These are phyloP conservation scores for Trinectes maculatus DNA, from an alignment of 2,113 vertebrate species.

Conservation along the genomic window DNA sequence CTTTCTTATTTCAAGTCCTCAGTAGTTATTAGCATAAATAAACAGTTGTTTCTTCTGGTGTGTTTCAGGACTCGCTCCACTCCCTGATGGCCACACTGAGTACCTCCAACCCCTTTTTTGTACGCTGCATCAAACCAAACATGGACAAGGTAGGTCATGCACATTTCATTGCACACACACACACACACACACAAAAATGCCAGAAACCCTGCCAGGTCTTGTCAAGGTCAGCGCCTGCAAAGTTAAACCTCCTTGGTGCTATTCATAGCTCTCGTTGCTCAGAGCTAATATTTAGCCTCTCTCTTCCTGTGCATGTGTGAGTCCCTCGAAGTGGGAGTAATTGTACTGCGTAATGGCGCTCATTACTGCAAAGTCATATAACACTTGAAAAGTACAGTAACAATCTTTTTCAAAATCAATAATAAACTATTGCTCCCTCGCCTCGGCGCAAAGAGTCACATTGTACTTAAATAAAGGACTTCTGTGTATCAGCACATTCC, in stretches of 20 bases:
- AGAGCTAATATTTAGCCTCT: constrained; percentile 47
- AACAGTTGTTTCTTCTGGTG: constrained; percentile 33
- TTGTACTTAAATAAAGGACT: constrained; percentile 51
- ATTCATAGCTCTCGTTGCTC: constrained; percentile 54
- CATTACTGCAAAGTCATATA: constrained; percentile 8
- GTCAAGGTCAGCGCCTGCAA: constrained; percentile 61
- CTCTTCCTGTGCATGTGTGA: constrained; percentile 19
- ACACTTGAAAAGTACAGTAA: constrained; percentile 12
- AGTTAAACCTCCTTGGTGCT: constrained; percentile 55
- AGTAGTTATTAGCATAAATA: no score
- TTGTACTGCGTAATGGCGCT: constrained; percentile 2
- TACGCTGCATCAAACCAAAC: constrained; percentile 95
- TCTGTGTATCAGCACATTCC: constrained; percentile 69
- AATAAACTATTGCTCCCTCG: constrained; percentile 11
- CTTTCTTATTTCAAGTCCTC: no score
- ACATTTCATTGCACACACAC: constrained; percentile 44
- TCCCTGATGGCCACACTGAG: constrained; percentile 92
- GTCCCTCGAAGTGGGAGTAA: constrained; percentile 11
- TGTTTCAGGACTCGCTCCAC: constrained; percentile 90
- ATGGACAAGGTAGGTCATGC: constrained; percentile 86
- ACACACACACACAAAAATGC: constrained; percentile 10
- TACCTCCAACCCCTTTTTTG: constrained; percentile 92
- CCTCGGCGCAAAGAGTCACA: constrained; percentile 45
- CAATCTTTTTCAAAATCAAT: constrained; percentile 8
- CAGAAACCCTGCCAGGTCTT: constrained; percentile 50